Conservation (phyloP, 1,140 invertebrate species). For the Lutraria rhynchaena region DNA sequence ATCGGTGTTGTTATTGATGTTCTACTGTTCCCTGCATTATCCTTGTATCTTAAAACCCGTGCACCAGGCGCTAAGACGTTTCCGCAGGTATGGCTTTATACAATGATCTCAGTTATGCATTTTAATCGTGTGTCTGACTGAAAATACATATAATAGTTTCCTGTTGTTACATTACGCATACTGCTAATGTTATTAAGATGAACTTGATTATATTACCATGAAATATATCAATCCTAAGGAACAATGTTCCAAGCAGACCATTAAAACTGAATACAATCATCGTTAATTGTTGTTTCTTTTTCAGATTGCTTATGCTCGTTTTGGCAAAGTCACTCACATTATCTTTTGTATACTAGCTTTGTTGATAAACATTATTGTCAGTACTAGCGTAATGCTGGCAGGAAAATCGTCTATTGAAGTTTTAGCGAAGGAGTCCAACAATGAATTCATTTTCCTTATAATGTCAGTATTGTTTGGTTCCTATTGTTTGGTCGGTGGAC, state of each 20-base stretch:
- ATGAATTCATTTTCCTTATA: conserved; percentile 73
- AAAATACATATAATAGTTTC: no score
- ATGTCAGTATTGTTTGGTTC: conserved; percentile 75
- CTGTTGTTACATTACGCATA: no score
- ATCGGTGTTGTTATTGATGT: conserved; percentile 76
- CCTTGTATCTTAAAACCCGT: conserved; percentile 70
- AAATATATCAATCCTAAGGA: no score
- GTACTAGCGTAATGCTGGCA: conserved; percentile 68
- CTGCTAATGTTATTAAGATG: no score
- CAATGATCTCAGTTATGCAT: no score
- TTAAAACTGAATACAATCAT: no score
- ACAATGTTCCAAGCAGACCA: no score
- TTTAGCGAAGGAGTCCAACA: conserved; percentile 69
- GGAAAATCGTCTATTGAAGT: conserved; percentile 67
- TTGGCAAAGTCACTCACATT: conserved; percentile 77
- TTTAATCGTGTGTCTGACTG: no score
- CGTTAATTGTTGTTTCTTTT: conserved; percentile 33
- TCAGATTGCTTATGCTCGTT: conserved; percentile 80
- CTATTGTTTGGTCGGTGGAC: conserved; percentile 81
- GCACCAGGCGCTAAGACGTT: conserved; percentile 80
- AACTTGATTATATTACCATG: no score
- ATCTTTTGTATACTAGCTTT: conserved; percentile 78
- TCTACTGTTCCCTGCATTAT: conserved; percentile 76
- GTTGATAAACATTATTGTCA: conserved; percentile 79
- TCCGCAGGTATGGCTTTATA: conserved; percentile 73